Base-by-base conservation (phyloP, 2,888 invertebrate genomes). In the Tetragnatha montana region DNA sequence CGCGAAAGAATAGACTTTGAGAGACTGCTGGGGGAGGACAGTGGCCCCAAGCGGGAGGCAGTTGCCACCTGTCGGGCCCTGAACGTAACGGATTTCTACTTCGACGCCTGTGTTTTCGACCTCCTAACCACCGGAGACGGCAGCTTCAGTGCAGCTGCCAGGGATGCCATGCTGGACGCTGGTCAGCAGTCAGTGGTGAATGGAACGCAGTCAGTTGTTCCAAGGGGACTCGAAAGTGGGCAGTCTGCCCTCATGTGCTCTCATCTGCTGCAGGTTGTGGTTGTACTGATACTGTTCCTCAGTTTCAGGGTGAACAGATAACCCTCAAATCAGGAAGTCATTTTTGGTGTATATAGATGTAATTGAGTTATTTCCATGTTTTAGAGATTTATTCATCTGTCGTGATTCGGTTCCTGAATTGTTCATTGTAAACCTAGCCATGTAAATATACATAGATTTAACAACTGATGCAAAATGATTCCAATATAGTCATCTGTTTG, bases 71-170 rank as follows among this genome's bases (percentile, higher is more conserved):
- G 94, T 91, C 92, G 93, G 14, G 92, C 93, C 21, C 93, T 93
- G 35, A 93, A 94, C 88, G 92, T 94, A 51, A 94, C 94, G 51
- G 95, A 94, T 92, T 94, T 94, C 92, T 95, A 94, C 93, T 93
- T 95, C 91, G 95, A 95, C 92, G 94, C 95, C 91, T 95, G 95
- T 92, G 94, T 95, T 85, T 95, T 95, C 92, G 95, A 95, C 92
- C 93, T 95, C 90, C 93, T 95, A 93, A 94, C 94, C 6, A 95
- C 95, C 4, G 94, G 94, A 2, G 94, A 94, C 83, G 92, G 93
- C 19, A 93, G 93, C 81, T 94, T 94, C 91, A 93, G 93, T n/a
- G 91, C 93, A 78, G 94, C 94, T 10, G 94, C 94, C 0, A 93
- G 93, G 89, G 93, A 93, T 6, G 94, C 94, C 1, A 93, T 94